These are phyloP conservation scores for Poeciliopsis presidionis DNA, from an alignment of 2,797 vertebrate genomes.

Conservation along the genomic window DNA sequence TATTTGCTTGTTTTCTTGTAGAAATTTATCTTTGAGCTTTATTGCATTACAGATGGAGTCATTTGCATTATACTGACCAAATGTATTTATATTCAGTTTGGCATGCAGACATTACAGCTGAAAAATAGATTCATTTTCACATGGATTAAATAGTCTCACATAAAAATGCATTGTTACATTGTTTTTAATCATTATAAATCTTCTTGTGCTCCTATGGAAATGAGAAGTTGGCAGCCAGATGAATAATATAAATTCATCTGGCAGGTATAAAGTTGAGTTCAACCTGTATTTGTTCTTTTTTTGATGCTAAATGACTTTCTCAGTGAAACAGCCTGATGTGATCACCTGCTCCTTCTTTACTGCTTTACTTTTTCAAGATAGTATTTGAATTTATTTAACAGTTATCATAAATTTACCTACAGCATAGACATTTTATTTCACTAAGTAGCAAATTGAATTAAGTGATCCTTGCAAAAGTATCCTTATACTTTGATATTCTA, in stretches of 20 bases:
- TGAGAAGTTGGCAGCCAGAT: conserved; percentile 18
- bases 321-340: conserved; percentile 6
- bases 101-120: conserved; percentile 34
- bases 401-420: background rate
- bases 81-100: conserved; percentile 58
- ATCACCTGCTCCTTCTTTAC: conserved; percentile 5
- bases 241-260: conserved; percentile 24
- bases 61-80: conserved; percentile 36
- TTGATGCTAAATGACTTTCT: conserved; percentile 24
- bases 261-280: conserved; percentile 14
- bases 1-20: conserved; percentile 40
- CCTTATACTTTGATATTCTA: background rate
- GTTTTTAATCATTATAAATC: conserved; percentile 36
- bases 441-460: background rate
- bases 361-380: conserved; percentile 9
- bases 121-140: conserved; percentile 50
- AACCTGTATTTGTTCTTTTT: conserved; percentile 16
- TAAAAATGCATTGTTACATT: conserved; percentile 28
- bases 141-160: conserved; percentile 45
- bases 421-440: background rate
- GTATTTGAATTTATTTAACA: conserved; percentile 5
- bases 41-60: conserved; percentile 34
- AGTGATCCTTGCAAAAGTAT: background rate
- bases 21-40: conserved; percentile 41
- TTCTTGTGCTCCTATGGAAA: conserved; percentile 17